phyloP scores from a whole-genome alignment of 2,888 invertebrate genomes.

The Pseudococcus viburni region DNA sequence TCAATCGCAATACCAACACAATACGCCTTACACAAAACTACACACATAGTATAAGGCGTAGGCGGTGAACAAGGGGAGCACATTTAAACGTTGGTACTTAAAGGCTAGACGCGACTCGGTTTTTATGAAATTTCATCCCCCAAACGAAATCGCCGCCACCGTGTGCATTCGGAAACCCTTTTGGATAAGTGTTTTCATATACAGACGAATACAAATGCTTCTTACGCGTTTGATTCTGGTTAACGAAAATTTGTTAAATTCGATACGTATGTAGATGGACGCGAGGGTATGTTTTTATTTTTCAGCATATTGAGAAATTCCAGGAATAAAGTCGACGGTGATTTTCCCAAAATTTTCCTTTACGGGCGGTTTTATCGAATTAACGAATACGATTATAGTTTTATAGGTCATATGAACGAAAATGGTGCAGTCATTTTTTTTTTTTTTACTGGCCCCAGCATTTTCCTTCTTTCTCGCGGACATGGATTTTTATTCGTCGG shows the following conservation, averaged over 20 bases:
- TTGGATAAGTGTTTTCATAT: not conserved
- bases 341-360: not conserved
- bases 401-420: slow-evolving; percentile 8
- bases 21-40: slow-evolving; percentile 43
- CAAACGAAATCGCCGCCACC: not conserved
- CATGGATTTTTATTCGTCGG: not conserved
- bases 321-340: not conserved
- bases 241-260: not conserved
- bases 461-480: too few relatives aligned
- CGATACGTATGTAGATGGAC: not conserved
- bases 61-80: slow-evolving; percentile 10
- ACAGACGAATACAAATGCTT: too few relatives aligned
- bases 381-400: not conserved
- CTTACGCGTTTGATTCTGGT: not conserved
- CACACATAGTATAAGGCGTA: not conserved
- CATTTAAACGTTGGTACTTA: slow-evolving; percentile 39
- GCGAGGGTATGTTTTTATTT: not conserved
- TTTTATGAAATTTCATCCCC: slow-evolving; percentile 13
- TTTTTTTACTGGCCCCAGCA: not conserved
- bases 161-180: not conserved
- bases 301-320: not conserved
- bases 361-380: not conserved
- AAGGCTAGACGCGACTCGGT: slow-evolving; percentile 24
- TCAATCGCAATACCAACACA: slow-evolving; percentile 29
- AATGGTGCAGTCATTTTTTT: slow-evolving; percentile 14